Evolutionary conservation across 92 coral and sea anemone genomes (phyloP).

Genomic region (Porites divaricata): DNA sequence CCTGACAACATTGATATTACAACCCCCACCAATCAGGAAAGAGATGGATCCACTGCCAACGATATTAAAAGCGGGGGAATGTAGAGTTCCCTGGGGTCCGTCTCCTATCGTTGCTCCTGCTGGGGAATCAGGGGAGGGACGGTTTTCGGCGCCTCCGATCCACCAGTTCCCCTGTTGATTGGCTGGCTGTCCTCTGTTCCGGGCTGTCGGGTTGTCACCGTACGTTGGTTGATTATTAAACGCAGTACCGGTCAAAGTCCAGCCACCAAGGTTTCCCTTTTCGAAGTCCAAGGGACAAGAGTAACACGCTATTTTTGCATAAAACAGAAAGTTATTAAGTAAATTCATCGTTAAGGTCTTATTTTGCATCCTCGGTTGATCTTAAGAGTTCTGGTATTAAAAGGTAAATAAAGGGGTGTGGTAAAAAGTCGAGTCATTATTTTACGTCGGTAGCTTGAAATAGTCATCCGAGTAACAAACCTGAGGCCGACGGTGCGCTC

Average conservation of each 20-base stretch:
- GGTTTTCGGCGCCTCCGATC: neutral
- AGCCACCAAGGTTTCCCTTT: neutral
- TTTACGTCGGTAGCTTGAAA: too few species aligned
- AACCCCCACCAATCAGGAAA: constrained; percentile 71
- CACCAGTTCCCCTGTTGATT: neutral
- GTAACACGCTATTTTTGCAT: neutral
- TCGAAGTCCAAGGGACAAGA: neutral
- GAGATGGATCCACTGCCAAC: constrained; percentile 32
- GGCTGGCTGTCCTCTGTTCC: neutral
- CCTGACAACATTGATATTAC: constrained; percentile 42
- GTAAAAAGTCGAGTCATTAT: too few species aligned
- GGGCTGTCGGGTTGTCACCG: neutral
- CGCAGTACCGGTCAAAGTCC: neutral
- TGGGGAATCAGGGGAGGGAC: neutral
- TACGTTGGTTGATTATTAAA: neutral
- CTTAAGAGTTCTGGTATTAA: too few species aligned
- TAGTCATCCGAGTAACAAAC: too few species aligned
- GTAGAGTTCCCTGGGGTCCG: neutral
- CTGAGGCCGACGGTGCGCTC: too few species aligned
- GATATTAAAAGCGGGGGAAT: neutral
- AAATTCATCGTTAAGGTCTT: too few species aligned
- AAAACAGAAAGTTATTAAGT: too few species aligned
- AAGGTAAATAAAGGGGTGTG: too few species aligned
- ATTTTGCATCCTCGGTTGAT: too few species aligned
- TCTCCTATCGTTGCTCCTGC: neutral